phyloP scores from a whole-genome alignment of 2,113 vertebrate genomes.

The Merops nubicus region DNA sequence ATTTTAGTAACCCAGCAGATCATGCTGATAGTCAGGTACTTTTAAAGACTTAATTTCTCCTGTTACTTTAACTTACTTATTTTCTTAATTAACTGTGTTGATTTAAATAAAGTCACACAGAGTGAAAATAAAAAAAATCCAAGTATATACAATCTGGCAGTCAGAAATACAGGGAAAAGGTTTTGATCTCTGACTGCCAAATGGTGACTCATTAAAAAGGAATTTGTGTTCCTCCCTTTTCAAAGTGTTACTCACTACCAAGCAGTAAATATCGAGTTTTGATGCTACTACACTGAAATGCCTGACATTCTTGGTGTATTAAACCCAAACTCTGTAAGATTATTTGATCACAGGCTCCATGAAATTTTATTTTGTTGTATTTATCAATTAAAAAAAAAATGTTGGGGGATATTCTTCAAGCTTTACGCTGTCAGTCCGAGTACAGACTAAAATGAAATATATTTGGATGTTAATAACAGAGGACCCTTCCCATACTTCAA shows the following conservation, averaged over 20 bases:
- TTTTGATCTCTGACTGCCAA: constrained; percentile 63
- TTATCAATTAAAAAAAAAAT: background rate
- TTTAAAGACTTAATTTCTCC: background rate
- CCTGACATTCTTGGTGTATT: constrained; percentile 24
- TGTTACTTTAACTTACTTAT: background rate
- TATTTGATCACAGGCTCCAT: background rate
- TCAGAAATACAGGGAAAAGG: constrained; percentile 58
- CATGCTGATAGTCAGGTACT: background rate
- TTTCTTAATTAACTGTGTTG: constrained; percentile 6
- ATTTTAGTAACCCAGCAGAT: background rate
- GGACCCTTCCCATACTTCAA: constrained; percentile 2
- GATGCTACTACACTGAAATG: constrained; percentile 48
- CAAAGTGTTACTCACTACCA: constrained; percentile 48
- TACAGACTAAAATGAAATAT: constrained; percentile 9
- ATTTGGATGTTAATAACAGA: constrained; percentile 42
- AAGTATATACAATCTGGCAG: constrained; percentile 3
- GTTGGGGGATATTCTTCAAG: background rate
- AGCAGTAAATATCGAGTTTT: constrained; percentile 61
- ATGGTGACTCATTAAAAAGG: constrained; percentile 67
- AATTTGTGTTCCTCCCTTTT: constrained; percentile 66
- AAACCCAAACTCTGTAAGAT: background rate
- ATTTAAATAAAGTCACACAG: constrained; percentile 16
- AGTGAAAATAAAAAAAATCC: background rate
- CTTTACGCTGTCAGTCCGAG: background rate
- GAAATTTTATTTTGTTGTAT: background rate